Evolutionary conservation across 2,888 invertebrate species (phyloP).

Genomic region (Aplocera efformata): DNA sequence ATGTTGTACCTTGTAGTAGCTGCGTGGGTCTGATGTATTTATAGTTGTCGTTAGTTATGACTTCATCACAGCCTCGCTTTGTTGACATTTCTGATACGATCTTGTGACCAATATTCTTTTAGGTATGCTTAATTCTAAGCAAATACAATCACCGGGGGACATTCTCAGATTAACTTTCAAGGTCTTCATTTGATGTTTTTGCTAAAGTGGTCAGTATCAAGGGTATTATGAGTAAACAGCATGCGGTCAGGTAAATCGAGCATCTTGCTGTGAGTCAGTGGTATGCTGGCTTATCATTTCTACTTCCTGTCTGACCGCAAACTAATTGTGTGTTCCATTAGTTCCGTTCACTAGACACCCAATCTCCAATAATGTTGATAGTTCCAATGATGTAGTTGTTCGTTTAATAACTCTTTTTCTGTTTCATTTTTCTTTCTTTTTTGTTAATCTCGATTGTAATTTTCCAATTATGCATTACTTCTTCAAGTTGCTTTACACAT

Average conservation of each 20-base stretch:
- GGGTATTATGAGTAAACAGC: slow-evolving; percentile 45
- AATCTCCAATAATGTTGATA: slow-evolving; percentile 47
- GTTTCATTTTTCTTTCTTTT: too few relatives aligned
- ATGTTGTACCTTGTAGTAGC: slow-evolving; percentile 35
- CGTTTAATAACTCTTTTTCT: slow-evolving; percentile 3
- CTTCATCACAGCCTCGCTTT: slow-evolving; percentile 57
- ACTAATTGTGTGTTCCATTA: slow-evolving; percentile 66
- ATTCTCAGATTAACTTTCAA: slow-evolving; percentile 26
- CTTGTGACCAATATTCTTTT: slow-evolving; percentile 30
- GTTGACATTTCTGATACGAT: slow-evolving; percentile 43
- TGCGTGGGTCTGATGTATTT: slow-evolving; percentile 66
- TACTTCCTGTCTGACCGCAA: slow-evolving; percentile 63
- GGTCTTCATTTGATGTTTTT: slow-evolving; percentile 25
- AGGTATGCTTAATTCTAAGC: slow-evolving; percentile 24
- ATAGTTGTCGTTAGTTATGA: slow-evolving; percentile 65
- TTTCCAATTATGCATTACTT: too few relatives aligned
- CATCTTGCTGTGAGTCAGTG: slow-evolving; percentile 56
- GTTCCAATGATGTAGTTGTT: slow-evolving; percentile 44
- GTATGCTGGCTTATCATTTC: slow-evolving; percentile 54
- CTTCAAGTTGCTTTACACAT: too few relatives aligned
- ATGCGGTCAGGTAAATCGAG: slow-evolving; percentile 48
- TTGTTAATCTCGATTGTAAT: too few relatives aligned
- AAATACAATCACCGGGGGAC: slow-evolving; percentile 19
- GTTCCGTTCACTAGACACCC: slow-evolving; percentile 68
- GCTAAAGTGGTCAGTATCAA: slow-evolving; percentile 24